Base-by-base conservation (phyloP, 2,113 vertebrate genomes). In the Serilophus lunatus region DNA sequence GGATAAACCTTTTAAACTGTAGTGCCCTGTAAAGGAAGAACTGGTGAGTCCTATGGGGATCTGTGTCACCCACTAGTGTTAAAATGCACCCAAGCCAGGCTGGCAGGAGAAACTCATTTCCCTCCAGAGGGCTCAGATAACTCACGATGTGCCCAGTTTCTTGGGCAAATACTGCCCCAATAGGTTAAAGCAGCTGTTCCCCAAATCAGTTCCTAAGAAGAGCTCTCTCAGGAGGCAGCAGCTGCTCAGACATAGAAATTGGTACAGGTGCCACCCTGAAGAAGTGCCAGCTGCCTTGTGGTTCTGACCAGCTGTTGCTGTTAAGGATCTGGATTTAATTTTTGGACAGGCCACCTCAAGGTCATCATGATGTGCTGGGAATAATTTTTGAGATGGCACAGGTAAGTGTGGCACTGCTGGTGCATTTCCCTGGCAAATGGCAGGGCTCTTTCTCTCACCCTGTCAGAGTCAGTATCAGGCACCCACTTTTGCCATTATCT, bases 11-110 rank as follows among this genome's bases (percentile, higher is more conserved):
- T 40, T 77, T 72, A 61, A n/a, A 42, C 12, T 14, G 66, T 14
- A 53, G 72, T 77, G 50, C 25, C 26, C 29, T n/a, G 12, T 42
- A 31, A 65, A 74, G 35, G 25, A 95, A 51, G 35, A 65, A 18
- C 51, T 92, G 38, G 65, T 70, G 65, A 24, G 29, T n/a, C 38
- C 33, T 19, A 0, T 3, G 1, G 7, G 47, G 29, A 84, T 50
- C 69, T 75, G 44, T 70, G 57, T 13, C 35, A 64, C 26, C 13
- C 26, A 3, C 13, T 35, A 8, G 35, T 17, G 40, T 68, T 74
- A 54, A 0, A 0, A 2, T 59, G 15, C 31, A 44, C 16, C 25
- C 47, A 44, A 36, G 33, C 44, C 49, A 49, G 45, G 18, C 82
- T 65, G 31, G 13, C 82, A 88, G 70, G 40, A 86, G 44, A 57